Base-by-base conservation (phyloP, 2,113 vertebrate species). In the Eublepharis macularius region DNA sequence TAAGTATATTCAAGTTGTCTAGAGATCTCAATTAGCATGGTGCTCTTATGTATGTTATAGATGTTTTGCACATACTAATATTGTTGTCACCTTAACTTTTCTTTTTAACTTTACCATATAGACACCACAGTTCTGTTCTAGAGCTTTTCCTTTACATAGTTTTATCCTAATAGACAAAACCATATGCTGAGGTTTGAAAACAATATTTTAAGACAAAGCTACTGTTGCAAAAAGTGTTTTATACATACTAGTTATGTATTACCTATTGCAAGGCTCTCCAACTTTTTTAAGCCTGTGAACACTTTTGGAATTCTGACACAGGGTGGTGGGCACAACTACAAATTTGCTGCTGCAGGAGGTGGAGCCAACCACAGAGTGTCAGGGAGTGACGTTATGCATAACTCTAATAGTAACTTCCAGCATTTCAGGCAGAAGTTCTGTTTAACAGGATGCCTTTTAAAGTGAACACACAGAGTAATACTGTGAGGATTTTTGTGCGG, bases 1-100 rank as follows among this genome's bases (percentile, higher is more conserved):
- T 88, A 65, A 36, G 65, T 7, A 5, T 83, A 47, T 75, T 90
- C 84, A 66, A 92, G 10, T 1, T 0, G 1, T 68, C 39, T 12
- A n/a, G 43, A 92, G 84, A 86, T 75, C 76, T 87, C 85, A 82
- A 12, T 5, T 24, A 17, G 72, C 41, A 41, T 83, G 69, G 9
- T 77, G n/a, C 34, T 81, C 34, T 86, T 87, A 76, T 69, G 89
- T 29, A 77, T 12, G 49, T 70, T 87, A 65, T 80, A 76, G 12
- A 45, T 2, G 39, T 39, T 54, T 87, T 87, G 45, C 9, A 90
- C 57, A 76, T 82, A 73, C 49, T 75, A 80, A 12, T 68, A 57
- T 2, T 43, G 6, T 75, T 69, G 7, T 70, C 7, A 76, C 70
- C 34, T 51, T 80, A 86, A 79, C 72, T 70, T 43, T 34, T 82